Percentiles rank a stretch among this genome's conserved stretches.
These are phyloP conservation scores for Caradrina kadenii DNA, from an alignment of 2,888 invertebrate genomes.

Conservation along the genomic window DNA sequence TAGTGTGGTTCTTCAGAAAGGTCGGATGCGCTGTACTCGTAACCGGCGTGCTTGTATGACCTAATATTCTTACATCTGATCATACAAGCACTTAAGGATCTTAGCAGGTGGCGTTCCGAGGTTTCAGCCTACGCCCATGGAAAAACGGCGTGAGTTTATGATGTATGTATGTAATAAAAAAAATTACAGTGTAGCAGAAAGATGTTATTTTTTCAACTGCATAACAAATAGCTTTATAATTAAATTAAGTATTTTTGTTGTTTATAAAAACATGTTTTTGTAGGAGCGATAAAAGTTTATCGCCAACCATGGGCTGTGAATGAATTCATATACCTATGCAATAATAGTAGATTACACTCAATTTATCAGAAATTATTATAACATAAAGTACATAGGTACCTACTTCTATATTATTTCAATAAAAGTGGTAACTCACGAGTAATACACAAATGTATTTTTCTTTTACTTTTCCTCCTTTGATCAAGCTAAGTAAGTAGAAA, in stretches of 20 bases:
- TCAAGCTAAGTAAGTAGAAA: background rate
- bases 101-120: too few relatives aligned
- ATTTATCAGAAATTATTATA: constrained; percentile 1
- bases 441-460: constrained; percentile 4
- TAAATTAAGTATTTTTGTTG: constrained; percentile 4
- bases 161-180: too few relatives aligned
- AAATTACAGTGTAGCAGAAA: too few relatives aligned
- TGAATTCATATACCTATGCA: background rate
- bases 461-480: constrained; percentile 11
- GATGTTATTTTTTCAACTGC: too few relatives aligned
- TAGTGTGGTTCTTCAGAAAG: too few relatives aligned
- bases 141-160: too few relatives aligned
- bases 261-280: constrained; percentile 16
- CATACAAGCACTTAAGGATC: too few relatives aligned
- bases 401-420: background rate
- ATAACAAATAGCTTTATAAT: too few relatives aligned
- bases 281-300: constrained; percentile 4
- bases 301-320: constrained; percentile 7
- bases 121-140: too few relatives aligned
- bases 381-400: background rate
- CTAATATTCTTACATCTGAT: too few relatives aligned
- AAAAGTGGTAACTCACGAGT: background rate
- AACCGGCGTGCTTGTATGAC: too few relatives aligned
- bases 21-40: too few relatives aligned
- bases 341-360: constrained; percentile 13